Conservation (phyloP, 2,113 vertebrate genomes). For the Philantomba maxwellii region DNA sequence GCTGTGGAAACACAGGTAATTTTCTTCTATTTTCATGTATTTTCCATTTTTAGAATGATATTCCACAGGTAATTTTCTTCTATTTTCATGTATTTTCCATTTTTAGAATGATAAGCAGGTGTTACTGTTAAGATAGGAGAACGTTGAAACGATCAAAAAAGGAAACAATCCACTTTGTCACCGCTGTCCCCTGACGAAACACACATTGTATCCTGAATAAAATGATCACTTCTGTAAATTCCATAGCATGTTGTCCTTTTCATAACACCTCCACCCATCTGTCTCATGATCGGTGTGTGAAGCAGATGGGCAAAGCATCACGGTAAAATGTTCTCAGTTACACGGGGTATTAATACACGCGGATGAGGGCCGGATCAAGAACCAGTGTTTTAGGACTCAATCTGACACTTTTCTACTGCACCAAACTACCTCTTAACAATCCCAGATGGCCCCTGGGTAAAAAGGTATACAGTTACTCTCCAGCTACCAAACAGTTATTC, state of each 20-base stretch:
- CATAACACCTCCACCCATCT: neutral
- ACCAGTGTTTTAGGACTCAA: neutral
- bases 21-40: neutral
- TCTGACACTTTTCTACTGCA: neutral
- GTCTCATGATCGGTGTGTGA: neutral
- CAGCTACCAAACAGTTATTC: neutral
- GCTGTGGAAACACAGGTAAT: neutral
- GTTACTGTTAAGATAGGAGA: neutral
- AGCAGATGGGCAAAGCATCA: neutral
- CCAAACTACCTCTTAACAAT: neutral
- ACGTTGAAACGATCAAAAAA: neutral
- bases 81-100: neutral
- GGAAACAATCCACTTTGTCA: neutral
- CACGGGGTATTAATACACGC: neutral
- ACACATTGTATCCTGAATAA: neutral
- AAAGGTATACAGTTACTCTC: neutral
- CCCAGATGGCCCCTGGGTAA: neutral
- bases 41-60: neutral
- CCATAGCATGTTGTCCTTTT: neutral
- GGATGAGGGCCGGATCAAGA: neutral
- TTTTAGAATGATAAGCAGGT: neutral
- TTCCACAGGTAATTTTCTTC: too few species aligned
- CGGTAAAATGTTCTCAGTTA: neutral
- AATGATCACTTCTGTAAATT: neutral
- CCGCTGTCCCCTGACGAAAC: neutral